Evolutionary conservation across 2,888 invertebrate genomes (phyloP), one percentile per base, ranked within the genome.

Genomic region (Athrips mouffetella): DNA sequence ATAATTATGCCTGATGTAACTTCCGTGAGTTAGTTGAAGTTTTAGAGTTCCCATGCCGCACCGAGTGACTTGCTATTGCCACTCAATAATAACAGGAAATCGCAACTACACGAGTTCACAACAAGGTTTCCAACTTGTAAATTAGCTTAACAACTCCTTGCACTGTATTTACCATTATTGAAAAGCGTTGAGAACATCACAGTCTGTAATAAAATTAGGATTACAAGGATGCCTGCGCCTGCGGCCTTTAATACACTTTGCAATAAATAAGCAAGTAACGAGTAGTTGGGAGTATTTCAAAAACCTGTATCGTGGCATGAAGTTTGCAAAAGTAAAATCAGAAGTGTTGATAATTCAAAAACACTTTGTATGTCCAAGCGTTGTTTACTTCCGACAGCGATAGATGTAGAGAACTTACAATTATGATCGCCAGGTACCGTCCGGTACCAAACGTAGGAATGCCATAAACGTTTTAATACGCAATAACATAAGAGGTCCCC

Each of bases 401-500:
- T 31, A 15, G 11, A 31, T 15, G n/a, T 3, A 31, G 15, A 15
- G 31, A 31, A 31, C 15, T 31, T 31, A 15, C 31, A 31, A 31
- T 27, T 27, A 4, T 10, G 7, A 8, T 27, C n/a, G 27, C 27
- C 2, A 27, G n/a, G 27, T 10, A 10, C 20, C 11, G 18, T 7
- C 18, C 20, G 3, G 37, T 10, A 37, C 18, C 37, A 33, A 21
- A 21, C 33, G 11, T 33, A 4, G 52, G 58, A 65, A 65, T 64
- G 55, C 56, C 55, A 58, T 60, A 58, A 59, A 59, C 45, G 48
- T 41, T 56, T 45, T 53, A 51, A 62, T 56, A 70, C 65, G 63
- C 64, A 70, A 49, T 63, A 62, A 53, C 51, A 57, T 65, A 63
- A 62, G 62, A 63, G 63, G 55, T 57, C 59, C 64, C 59, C 57